Conservation (phyloP, 1,140 invertebrate genomes). For the Eubasilissa regina region DNA sequence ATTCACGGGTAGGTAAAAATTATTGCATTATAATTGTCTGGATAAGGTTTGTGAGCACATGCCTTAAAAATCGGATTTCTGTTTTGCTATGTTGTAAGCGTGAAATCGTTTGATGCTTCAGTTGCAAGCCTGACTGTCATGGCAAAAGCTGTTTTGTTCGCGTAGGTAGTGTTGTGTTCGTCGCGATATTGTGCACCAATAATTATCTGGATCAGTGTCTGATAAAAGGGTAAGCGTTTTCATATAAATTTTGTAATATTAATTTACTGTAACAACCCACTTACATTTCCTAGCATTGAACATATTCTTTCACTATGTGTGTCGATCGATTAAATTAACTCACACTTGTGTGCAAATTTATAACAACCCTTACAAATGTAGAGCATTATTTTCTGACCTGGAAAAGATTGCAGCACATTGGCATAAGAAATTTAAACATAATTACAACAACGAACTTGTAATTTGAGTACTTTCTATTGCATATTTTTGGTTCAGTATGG, state of each 20-base stretch:
- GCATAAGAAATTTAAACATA: not conserved
- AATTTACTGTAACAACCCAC: not conserved
- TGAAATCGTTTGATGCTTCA: constrained; percentile 35
- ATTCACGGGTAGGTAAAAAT: too few species aligned
- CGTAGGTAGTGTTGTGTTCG: constrained; percentile 41
- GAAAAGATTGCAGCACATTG: constrained; percentile 8
- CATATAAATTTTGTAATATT: not conserved
- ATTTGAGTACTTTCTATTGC: not conserved
- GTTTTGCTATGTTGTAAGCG: constrained; percentile 16
- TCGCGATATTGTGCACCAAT: constrained; percentile 44
- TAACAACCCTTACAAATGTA: constrained; percentile 45
- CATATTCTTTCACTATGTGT: constrained; percentile 29
- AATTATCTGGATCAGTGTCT: constrained; percentile 34
- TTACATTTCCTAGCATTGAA: not conserved
- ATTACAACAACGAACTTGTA: not conserved
- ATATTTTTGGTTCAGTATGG: not conserved
- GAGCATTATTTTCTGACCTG: constrained; percentile 11
- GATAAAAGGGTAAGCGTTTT: constrained; percentile 37
- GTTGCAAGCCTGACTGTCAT: constrained; percentile 53
- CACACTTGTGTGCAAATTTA: constrained; percentile 46
- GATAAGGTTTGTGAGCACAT: too few species aligned
- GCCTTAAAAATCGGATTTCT: not conserved
- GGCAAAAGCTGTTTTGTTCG: constrained; percentile 53
- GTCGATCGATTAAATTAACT: constrained; percentile 55
- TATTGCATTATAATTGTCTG: too few species aligned